Percentiles rank a stretch among this genome's conserved stretches.
phyloP scores from a whole-genome alignment of 2,888 invertebrate genomes.

The Meganola albula region DNA sequence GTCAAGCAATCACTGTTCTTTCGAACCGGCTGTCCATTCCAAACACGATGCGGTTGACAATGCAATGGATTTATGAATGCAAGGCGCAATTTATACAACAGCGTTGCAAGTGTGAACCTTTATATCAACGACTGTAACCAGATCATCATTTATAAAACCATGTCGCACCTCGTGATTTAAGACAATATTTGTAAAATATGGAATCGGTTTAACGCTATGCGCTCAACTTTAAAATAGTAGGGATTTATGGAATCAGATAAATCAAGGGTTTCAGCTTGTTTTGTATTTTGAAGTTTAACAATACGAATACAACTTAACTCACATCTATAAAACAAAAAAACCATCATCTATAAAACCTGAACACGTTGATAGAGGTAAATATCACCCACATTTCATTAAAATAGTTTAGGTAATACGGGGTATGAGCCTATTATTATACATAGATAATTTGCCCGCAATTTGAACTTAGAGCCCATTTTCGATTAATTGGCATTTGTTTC shows the following conservation, averaged over 20 bases:
- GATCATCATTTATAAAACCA: slow-evolving; percentile 51
- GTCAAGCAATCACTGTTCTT: slow-evolving; percentile 27
- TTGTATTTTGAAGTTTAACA: too few relatives aligned
- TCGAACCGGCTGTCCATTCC: slow-evolving; percentile 22
- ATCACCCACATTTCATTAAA: too few relatives aligned
- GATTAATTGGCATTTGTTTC: too few relatives aligned
- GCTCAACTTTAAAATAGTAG: slow-evolving; percentile 15
- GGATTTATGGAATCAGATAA: slow-evolving; percentile 13
- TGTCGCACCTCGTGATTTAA: slow-evolving; percentile 38
- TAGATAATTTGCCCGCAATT: too few relatives aligned
- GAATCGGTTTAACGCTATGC: slow-evolving; percentile 19
- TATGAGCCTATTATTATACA: too few relatives aligned
- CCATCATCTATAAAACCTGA: too few relatives aligned
- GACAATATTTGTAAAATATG: slow-evolving; percentile 32
- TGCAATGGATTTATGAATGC: slow-evolving; percentile 37
- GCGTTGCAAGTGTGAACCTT: slow-evolving; percentile 49
- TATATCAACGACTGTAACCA: slow-evolving; percentile 50
- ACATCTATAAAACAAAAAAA: too few relatives aligned
- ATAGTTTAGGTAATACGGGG: too few relatives aligned
- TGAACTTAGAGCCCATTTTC: too few relatives aligned
- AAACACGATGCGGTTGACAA: slow-evolving; percentile 35
- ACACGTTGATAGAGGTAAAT: too few relatives aligned
- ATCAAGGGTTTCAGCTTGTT: too few relatives aligned
- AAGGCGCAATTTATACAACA: slow-evolving; percentile 31
- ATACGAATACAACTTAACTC: too few relatives aligned